phyloP scores from a whole-genome alignment of 2,797 vertebrate species.

The Rhincodon typus region DNA sequence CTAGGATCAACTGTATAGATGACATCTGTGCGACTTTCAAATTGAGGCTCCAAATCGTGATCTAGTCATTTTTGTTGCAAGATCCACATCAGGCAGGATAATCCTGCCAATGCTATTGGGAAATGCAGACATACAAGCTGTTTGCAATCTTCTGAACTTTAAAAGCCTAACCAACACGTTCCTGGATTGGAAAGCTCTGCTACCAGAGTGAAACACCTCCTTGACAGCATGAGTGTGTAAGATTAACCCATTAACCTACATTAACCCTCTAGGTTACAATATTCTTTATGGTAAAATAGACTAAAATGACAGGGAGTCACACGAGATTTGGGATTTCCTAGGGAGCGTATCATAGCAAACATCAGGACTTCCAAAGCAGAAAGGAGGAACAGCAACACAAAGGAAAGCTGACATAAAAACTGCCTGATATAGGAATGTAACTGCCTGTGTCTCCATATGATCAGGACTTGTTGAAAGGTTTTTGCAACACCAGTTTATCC shows the following conservation, averaged over 20 bases:
- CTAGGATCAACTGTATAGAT: not conserved
- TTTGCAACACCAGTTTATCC: not conserved
- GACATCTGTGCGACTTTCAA: not conserved
- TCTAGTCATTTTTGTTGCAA: not conserved
- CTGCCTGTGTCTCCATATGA: not conserved
- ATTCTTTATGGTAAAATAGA: not conserved
- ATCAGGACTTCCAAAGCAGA: not conserved
- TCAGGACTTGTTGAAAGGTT: not conserved
- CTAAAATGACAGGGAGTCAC: not conserved
- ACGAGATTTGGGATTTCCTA: not conserved
- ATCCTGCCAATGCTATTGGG: not conserved
- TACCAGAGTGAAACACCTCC: too few species aligned
- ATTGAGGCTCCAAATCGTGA: not conserved
- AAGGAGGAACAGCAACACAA: not conserved
- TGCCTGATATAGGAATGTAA: not conserved
- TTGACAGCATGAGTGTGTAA: not conserved
- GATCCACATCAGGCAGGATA: not conserved
- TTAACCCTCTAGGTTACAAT: not conserved
- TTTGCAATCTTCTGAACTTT: not conserved
- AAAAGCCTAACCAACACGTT: not conserved
- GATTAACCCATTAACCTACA: not conserved
- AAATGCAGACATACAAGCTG: not conserved
- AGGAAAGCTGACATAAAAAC: not conserved
- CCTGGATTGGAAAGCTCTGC: not conserved
- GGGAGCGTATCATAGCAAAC: not conserved